These are phyloP conservation scores for Spea multiplicata DNA, from an alignment of 2,113 vertebrate species.

Conservation along the genomic window DNA sequence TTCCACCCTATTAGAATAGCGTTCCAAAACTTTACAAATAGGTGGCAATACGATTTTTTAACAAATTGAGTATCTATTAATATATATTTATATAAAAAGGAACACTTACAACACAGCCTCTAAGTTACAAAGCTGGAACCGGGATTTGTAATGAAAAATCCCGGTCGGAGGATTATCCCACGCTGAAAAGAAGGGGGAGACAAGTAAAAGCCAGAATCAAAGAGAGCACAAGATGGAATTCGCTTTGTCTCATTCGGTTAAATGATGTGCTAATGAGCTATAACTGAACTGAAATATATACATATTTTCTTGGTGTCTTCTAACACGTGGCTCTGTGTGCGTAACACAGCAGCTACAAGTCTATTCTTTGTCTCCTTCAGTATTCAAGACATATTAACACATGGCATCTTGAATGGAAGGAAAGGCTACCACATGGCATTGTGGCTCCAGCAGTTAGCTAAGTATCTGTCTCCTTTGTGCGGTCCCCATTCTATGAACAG, in stretches of 20 bases:
- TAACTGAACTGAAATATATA: conserved; percentile 44
- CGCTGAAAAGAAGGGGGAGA: neutral
- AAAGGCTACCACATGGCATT: neutral
- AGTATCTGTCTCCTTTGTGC: neutral
- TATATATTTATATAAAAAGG: neutral
- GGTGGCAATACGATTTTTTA: no score
- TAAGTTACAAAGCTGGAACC: neutral
- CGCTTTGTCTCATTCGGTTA: conserved; percentile 40
- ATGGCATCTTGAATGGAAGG: conserved; percentile 6
- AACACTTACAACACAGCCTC: conserved; percentile 6
- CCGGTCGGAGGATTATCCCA: neutral
- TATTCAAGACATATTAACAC: neutral
- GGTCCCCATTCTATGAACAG: neutral
- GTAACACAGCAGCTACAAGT: conserved; percentile 41
- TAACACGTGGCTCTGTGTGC: conserved; percentile 43
- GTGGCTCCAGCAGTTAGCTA: neutral
- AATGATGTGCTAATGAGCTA: conserved; percentile 51
- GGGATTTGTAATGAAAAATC: conserved; percentile 31
- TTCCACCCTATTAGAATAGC: no score
- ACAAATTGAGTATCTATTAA: neutral
- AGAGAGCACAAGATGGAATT: conserved; percentile 47
- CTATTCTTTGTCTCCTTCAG: conserved; percentile 36
- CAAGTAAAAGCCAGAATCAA: conserved; percentile 4
- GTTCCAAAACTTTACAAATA: no score
- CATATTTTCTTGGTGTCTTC: conserved; percentile 42